Evolutionary conservation across 2,113 vertebrate species (phyloP), one percentile per base, ranked within the genome.

Genomic region (Heptranchias perlo): DNA sequence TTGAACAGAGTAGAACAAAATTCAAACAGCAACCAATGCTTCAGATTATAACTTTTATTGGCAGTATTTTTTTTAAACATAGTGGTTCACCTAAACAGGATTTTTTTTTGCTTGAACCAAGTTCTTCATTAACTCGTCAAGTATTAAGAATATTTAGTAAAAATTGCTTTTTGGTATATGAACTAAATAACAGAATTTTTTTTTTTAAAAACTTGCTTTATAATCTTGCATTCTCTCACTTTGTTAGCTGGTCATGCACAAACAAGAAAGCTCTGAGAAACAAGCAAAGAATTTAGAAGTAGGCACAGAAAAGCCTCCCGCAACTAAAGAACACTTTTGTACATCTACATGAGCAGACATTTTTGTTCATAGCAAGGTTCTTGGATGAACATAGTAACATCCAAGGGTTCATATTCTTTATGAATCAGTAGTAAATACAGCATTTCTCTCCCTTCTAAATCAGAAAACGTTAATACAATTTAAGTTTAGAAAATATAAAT

Each of bases 401-500:
- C 44, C 11, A 95, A 67, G 21, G 4, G 39, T 69, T 95, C 65
- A 16, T 69, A 67, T 94, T 94, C 28, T 94, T 64, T 8, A 2
- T 31, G 62, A 47, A 25, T 94, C 64, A 95, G 94, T 73, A 95
- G 94, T 95, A 95, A 95, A 95, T 95, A 95, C 31, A 95, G 65
- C 28, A 95, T 23, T 94, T 64, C 87, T 28, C 39, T 31, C 28
- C 65, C 8, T 65, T 25, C 39, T 8, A 95, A 95, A 49, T 69
- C 94, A 49, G 47, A 52, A 95, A 95, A 69, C 11, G 52, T 69
- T 18, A 73, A 69, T 52, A 69, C 93, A 95, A 47, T 91, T 91
- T 91, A 54, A 69, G 64, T 95, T 95, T 49, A 95, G 65, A 95
- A 73, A 95, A 95, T 95, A 95, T 95, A 95, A 95, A 95, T 95